Evolutionary conservation across 1,140 invertebrate species (phyloP).

Genomic region (Cherax quadricarinatus): DNA sequence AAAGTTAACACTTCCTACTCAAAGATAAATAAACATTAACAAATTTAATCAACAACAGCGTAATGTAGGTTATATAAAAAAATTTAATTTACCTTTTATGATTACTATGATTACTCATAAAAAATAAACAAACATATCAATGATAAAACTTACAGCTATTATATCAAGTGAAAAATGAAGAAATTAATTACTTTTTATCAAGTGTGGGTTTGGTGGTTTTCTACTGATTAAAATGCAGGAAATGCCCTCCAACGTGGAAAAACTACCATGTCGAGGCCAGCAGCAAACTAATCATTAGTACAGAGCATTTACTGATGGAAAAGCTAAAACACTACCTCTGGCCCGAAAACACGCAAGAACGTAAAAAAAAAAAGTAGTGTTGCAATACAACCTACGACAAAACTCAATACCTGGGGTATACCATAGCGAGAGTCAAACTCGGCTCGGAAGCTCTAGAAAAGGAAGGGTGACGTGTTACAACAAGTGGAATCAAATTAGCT

Average conservation of each 20-base stretch:
- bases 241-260: conserved; percentile 17
- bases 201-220: no score
- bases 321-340: conserved; percentile 74
- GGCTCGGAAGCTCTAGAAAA: conserved; percentile 91
- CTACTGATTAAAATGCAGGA: not conserved
- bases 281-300: conserved; percentile 45
- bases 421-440: conserved; percentile 95
- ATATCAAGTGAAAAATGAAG: no score
- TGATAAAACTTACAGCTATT: no score
- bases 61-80: no score
- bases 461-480: conserved; percentile 73
- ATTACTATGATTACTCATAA: no score
- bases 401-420: conserved; percentile 77
- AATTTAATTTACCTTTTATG: no score
- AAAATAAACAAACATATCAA: no score
- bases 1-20: not conserved
- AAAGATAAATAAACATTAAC: no score
- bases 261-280: conserved; percentile 28
- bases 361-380: conserved; percentile 26
- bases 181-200: no score
- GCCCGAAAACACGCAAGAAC: conserved; percentile 60
- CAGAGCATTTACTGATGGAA: conserved; percentile 67
- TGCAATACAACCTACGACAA: conserved; percentile 47
- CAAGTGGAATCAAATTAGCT: not conserved
- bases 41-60: no score